Percentiles rank a stretch among this genome's conserved stretches.
phyloP scores from a whole-genome alignment of 2,888 invertebrate species.

The Melikaiella ostensackeni region DNA sequence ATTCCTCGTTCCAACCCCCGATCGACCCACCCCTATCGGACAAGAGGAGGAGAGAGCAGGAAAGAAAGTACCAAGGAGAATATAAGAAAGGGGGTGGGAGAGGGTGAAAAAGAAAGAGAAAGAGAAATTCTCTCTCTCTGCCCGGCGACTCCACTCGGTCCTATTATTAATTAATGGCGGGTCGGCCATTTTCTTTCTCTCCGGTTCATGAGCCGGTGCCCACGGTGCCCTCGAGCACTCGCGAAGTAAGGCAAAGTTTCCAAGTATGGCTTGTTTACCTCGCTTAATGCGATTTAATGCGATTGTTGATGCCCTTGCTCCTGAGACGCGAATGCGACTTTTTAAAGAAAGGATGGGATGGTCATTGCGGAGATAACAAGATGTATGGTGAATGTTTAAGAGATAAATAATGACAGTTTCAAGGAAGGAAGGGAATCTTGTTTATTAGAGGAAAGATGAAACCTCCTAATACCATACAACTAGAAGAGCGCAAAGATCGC shows the following conservation, averaged over 20 bases:
- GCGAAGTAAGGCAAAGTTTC: constrained; percentile 41
- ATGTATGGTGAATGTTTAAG: not conserved
- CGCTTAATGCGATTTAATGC: constrained; percentile 30
- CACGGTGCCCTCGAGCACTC: constrained; percentile 47
- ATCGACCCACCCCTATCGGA: constrained; percentile 62
- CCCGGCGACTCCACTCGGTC: constrained; percentile 63
- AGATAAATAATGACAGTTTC: not conserved
- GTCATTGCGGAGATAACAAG: constrained; percentile 20
- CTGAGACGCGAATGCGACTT: constrained; percentile 7
- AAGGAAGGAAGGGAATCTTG: not conserved
- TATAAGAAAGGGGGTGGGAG: constrained; percentile 46
- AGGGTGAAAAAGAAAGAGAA: not conserved
- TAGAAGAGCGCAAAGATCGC: too few species aligned
- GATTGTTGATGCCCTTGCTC: constrained; percentile 27
- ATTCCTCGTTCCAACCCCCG: constrained; percentile 71
- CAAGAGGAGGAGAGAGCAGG: constrained; percentile 53
- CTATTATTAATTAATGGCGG: constrained; percentile 75
- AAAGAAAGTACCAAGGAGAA: constrained; percentile 53
- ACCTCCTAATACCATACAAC: too few species aligned
- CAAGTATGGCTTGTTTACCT: constrained; percentile 39
- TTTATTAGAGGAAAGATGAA: not conserved
- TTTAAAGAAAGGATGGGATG: not conserved
- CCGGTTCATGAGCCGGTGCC: constrained; percentile 49
- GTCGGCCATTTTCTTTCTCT: constrained; percentile 72
- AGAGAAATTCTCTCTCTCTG: constrained; percentile 45